Base-by-base conservation (phyloP, 2,797 vertebrate genomes). In the Lepilemur ruficaudatus region DNA sequence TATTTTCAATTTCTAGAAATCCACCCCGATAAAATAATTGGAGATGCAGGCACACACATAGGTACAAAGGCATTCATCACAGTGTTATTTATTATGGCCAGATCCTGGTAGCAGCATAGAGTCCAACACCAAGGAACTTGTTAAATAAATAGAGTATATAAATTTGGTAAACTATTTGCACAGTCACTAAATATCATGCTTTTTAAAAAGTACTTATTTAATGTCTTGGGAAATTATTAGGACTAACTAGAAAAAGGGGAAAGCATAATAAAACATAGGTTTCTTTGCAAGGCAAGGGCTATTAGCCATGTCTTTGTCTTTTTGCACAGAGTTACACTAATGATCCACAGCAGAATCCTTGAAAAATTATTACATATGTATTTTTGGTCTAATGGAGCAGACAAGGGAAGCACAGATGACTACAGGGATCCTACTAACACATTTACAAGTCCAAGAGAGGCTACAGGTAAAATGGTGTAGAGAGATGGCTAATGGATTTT, bases 191-290 rank as follows among this genome's bases (percentile, higher is more conserved):
- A 85, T 75, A 76, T 38, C n/a, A 80, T n/a, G 7, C 32, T 43
- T 95, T 96, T 91, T 52, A 95, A 86, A 63, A 41, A 90, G 55
- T 76, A 75, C 5, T 70, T 82, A 79, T 80, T 61, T 92, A 94
- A n/a, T 76, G 38, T 46, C 78, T 35, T 48, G 5, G 50, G 38
- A 91, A 90, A 91, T 78, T 30, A 76, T 85, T 80, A 85, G 38
- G 59, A 94, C 91, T 82, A 73, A 80, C 46, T 41, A 76, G 52
- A 90, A 96, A 92, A 82, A 91, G 10, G 48, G 73, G 48, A 94
- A 93, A 20, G 32, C 43, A 73, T 55, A 79, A 46, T 75, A 73
- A 94, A 91, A 75, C 30, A 88, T 7, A 41, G 14, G 78, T 94
- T 93, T 79, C 28, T 86, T 86, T 55, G 3, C 14, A 38, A 70